Conservation (phyloP, 2,888 invertebrate species). For the Tanypteryx hageni region DNA sequence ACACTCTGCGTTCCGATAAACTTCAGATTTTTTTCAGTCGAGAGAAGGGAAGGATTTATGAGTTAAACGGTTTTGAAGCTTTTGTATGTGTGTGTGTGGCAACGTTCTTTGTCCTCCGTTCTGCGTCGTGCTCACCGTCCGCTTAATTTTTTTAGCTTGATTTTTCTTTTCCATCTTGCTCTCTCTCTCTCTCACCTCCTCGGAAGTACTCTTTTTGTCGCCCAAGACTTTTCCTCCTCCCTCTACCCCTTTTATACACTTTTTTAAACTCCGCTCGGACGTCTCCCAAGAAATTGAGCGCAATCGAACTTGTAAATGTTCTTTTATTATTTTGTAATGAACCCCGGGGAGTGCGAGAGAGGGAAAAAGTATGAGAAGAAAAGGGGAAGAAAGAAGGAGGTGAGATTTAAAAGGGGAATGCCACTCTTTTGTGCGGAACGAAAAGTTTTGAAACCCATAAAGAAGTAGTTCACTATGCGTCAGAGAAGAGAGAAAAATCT, state of each 20-base stretch:
- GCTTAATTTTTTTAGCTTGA: background rate
- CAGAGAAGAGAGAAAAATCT: background rate
- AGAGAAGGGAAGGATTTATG: background rate
- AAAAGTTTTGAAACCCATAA: slow-evolving; percentile 28
- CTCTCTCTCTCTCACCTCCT: background rate
- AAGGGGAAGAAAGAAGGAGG: background rate
- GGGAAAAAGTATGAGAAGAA: background rate
- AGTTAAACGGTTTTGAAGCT: background rate
- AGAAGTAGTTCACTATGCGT: slow-evolving; percentile 11
- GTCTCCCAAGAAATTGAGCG: background rate
- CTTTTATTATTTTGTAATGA: slow-evolving; percentile 13
- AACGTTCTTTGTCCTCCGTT: background rate
- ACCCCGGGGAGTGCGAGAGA: background rate
- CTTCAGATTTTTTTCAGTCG: background rate
- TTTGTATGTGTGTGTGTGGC: background rate
- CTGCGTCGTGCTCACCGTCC: background rate
- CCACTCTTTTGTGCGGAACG: background rate
- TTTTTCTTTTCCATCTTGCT: background rate
- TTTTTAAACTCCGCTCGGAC: background rate
- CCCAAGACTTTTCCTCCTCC: background rate
- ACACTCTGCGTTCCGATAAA: background rate
- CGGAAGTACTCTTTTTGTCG: slow-evolving; percentile 15
- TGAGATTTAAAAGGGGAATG: background rate
- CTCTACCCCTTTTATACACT: background rate
- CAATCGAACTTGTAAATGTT: background rate